Evolutionary conservation across 2,797 vertebrate species (phyloP).

Genomic region (Leptodactylus fallax): DNA sequence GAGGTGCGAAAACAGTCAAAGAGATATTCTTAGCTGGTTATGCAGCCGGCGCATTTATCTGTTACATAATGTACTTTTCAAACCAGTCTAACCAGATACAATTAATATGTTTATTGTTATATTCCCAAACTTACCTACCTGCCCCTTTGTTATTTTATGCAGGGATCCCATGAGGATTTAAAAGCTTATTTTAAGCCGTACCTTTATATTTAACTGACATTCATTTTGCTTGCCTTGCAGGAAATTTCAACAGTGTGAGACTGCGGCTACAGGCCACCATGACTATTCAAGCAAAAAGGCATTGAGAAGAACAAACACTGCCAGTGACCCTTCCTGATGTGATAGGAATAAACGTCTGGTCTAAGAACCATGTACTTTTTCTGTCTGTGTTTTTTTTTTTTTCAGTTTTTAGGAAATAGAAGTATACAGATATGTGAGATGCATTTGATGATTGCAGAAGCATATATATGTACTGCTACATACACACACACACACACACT

Average conservation of each 20-base stretch:
- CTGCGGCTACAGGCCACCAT: background rate
- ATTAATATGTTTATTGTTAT: constrained; percentile 64
- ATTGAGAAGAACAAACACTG: background rate
- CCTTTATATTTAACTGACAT: constrained; percentile 9
- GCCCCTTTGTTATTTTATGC: constrained; percentile 50
- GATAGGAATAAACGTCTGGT: background rate
- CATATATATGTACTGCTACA: background rate
- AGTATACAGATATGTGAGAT: too few species aligned
- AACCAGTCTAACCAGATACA: constrained; percentile 61
- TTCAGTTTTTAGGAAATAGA: background rate
- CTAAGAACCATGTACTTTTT: background rate
- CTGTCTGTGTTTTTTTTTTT: background rate
- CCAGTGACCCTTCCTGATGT: background rate
- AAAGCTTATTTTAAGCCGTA: constrained; percentile 28
- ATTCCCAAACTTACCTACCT: constrained; percentile 55
- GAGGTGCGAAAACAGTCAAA: constrained; percentile 56
- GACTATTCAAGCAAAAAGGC: constrained; percentile 1
- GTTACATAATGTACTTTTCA: constrained; percentile 62
- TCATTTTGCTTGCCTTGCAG: constrained; percentile 48
- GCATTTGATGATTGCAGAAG: background rate
- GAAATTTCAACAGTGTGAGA: constrained; percentile 24
- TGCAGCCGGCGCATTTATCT: constrained; percentile 32
- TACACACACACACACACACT: background rate
- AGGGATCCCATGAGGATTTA: constrained; percentile 38
- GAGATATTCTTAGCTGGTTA: constrained; percentile 41